phyloP scores from a whole-genome alignment of 2,888 invertebrate genomes.

The Andrena flavipes region DNA sequence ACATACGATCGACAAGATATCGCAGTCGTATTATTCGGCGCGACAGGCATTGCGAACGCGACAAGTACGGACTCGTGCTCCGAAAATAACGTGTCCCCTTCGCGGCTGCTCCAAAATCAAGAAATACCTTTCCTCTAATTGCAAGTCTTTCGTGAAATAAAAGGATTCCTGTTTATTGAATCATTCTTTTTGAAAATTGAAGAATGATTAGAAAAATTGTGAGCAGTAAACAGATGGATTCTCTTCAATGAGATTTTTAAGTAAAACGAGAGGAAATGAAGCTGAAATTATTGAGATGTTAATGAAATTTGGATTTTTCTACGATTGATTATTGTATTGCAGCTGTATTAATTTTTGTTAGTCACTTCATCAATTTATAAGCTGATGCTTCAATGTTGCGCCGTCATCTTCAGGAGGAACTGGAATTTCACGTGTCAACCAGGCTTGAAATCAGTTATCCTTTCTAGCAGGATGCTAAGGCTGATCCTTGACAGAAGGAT shows the following conservation, averaged over 20 bases:
- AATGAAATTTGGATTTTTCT: no score
- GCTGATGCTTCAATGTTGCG: conserved; percentile 46
- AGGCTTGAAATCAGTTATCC: conserved; percentile 74
- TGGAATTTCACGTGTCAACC: conserved; percentile 56
- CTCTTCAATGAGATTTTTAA: no score
- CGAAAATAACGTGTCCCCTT: conserved; percentile 21
- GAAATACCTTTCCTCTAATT: not conserved
- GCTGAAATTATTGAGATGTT: no score
- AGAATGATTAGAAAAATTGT: not conserved
- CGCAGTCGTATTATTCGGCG: conserved; percentile 53
- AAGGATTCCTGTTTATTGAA: not conserved
- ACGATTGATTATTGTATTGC: no score
- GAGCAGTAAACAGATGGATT: not conserved
- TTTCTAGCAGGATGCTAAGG: conserved; percentile 44
- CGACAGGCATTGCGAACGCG: conserved; percentile 25
- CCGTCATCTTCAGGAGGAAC: conserved; percentile 29
- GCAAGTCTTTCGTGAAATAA: not conserved
- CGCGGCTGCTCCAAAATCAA: not conserved
- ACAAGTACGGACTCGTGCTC: conserved; percentile 4
- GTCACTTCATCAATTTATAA: not conserved
- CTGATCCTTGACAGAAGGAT: conserved; percentile 64
- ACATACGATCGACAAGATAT: conserved; percentile 60
- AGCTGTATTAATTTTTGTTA: not conserved
- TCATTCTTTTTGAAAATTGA: not conserved
- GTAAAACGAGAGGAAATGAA: no score